Base-by-base conservation (phyloP, 2,113 vertebrate species). In the Fulica atra region DNA sequence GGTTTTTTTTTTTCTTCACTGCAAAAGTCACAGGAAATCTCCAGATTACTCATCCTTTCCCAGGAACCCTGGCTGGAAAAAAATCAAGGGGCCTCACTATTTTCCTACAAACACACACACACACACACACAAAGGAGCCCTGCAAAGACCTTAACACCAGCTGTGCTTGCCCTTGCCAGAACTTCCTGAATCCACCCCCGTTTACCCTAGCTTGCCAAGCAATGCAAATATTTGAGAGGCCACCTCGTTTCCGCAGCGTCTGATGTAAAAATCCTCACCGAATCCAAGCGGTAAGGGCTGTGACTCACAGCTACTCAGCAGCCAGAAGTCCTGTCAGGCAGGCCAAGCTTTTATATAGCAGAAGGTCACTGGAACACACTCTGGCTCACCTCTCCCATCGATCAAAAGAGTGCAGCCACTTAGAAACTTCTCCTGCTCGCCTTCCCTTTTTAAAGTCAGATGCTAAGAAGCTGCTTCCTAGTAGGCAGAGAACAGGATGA, bases 331-430 rank as follows among this genome's bases (percentile, higher is more conserved):
- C 72, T 92, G 80, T 78, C 72, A 79, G 91, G 71, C 84, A 94
- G 81, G 84, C 82, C 95, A 93, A 93, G 77, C 81, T 95, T 95
- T 96, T 88, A 86, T 89, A 88, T 57, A 91, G 92, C 82, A 88
- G 81, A 86, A 97, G 95, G 96, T 93, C 95, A 94, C 86, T 96
- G 96, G 93, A 96, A 93, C 93, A 95, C 72, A 96, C 84, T 96
- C 95, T 97, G 96, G 95, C 95, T 97, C 94, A 96, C 95, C 95
- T 94, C 89, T 96, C 82, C 69, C 92, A 92, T 88, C 20, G 21
- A 96, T 96, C 94, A 96, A 93, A 96, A 80, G 86, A 93, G 86
- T 35, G 40, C 25, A 94, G 63, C 65, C 77, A 61, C 92, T 89
- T 33, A 81, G 92, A 94, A 95, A 81, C 56, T 80, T 88, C 86